These are phyloP conservation scores for Gymnorhina tibicen DNA, from an alignment of 2,113 vertebrate species.

Conservation along the genomic window DNA sequence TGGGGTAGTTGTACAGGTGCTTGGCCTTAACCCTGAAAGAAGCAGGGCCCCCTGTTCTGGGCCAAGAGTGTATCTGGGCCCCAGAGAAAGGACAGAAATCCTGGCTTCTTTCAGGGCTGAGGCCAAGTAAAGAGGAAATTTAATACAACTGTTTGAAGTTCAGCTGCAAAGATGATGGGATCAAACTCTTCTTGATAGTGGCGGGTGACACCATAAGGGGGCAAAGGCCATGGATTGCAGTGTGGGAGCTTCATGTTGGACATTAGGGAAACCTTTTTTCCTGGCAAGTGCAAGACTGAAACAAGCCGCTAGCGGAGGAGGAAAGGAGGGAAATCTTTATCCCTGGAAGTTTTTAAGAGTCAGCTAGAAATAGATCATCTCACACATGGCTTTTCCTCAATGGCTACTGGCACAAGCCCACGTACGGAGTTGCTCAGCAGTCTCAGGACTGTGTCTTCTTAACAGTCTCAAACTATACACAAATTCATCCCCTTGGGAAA, in stretches of 20 bases:
- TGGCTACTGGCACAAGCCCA: background rate
- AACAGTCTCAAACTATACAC: background rate
- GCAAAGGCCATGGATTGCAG: background rate
- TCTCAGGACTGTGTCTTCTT: background rate
- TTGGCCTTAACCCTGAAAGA: constrained; percentile 13
- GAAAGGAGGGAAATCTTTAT: background rate
- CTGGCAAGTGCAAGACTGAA: background rate
- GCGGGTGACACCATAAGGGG: background rate
- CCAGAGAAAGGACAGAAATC: background rate
- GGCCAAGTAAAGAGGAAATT: background rate
- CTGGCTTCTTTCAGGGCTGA: background rate
- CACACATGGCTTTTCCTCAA: background rate
- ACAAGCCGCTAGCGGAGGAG: background rate
- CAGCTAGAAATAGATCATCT: background rate
- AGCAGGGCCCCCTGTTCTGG: background rate
- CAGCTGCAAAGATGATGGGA: background rate
- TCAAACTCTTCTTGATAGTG: background rate
- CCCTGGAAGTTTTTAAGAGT: background rate
- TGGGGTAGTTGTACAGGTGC: constrained; percentile 6
- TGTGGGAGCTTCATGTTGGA: background rate
- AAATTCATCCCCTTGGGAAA: background rate
- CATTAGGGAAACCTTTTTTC: background rate
- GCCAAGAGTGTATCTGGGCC: background rate
- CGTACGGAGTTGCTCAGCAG: background rate
- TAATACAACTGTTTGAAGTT: background rate